phyloP scores from a whole-genome alignment of 2,113 vertebrate genomes.

The Callospermophilus lateralis region DNA sequence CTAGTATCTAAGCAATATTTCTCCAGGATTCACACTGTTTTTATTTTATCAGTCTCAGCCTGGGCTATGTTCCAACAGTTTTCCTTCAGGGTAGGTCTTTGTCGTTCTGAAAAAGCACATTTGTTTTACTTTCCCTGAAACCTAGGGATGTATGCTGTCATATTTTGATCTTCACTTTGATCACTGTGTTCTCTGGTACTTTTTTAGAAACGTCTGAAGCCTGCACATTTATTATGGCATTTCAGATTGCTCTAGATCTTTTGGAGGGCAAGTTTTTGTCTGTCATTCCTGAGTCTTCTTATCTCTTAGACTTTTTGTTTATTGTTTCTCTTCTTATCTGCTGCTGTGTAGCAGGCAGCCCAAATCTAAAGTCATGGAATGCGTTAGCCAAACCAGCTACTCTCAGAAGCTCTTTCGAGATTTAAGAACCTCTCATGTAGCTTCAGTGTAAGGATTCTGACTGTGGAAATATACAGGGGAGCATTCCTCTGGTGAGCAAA shows the following conservation, averaged over 20 bases:
- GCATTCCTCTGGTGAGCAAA: too few relatives aligned
- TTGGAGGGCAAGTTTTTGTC: not conserved
- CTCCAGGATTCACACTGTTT: not conserved
- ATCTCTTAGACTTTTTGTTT: not conserved
- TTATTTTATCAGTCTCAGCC: not conserved
- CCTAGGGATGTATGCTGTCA: not conserved
- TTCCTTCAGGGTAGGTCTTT: not conserved
- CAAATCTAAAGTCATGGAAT: not conserved
- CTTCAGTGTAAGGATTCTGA: not conserved
- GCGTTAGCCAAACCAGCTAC: not conserved
- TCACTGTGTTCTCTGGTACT: not conserved
- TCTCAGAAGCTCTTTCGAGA: not conserved
- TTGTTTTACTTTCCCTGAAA: not conserved
- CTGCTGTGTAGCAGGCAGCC: not conserved
- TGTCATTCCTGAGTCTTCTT: not conserved
- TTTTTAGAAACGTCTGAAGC: not conserved
- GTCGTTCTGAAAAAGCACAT: not conserved
- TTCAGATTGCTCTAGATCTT: not conserved
- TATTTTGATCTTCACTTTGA: not conserved
- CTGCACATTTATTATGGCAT: not conserved
- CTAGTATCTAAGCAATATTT: not conserved
- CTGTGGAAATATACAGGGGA: too few relatives aligned
- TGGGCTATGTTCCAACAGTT: not conserved
- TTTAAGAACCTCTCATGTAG: not conserved
- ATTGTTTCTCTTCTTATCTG: not conserved